These are phyloP conservation scores for Poecilia velifera DNA, from an alignment of 2,797 vertebrate species.

Conservation along the genomic window DNA sequence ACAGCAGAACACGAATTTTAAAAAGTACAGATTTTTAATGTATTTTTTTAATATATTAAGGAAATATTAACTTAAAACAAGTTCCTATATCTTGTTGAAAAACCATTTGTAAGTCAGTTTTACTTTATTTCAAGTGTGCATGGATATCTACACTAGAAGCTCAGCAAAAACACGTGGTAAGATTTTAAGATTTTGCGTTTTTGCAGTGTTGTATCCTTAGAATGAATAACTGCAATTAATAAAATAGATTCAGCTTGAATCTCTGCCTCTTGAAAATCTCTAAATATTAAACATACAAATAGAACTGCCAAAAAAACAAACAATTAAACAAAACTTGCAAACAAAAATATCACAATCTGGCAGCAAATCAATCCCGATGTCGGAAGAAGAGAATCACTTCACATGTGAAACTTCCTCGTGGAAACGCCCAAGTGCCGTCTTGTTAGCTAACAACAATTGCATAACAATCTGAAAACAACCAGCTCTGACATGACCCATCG, in stretches of 20 bases:
- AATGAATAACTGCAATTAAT: background rate
- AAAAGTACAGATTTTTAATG: no score
- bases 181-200: no score
- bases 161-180: no score
- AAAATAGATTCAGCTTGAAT: background rate
- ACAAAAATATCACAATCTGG: background rate
- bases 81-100: no score
- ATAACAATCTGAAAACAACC: constrained; percentile 46
- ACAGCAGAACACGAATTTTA: no score
- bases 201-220: background rate
- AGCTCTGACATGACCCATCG: constrained; percentile 58
- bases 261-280: background rate
- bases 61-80: no score
- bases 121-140: no score
- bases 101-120: no score
- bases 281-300: background rate
- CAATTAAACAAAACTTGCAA: background rate
- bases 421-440: background rate
- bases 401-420: background rate
- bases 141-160: no score
- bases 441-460: constrained; percentile 34
- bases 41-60: no score
- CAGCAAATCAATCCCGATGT: background rate
- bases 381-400: background rate
- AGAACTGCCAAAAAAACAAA: background rate